A percentile compares a stretch with the other conserved stretches of the same genome.
Conservation (phyloP, 2,888 invertebrate genomes). For the Drosophila parthenogenetica region DNA sequence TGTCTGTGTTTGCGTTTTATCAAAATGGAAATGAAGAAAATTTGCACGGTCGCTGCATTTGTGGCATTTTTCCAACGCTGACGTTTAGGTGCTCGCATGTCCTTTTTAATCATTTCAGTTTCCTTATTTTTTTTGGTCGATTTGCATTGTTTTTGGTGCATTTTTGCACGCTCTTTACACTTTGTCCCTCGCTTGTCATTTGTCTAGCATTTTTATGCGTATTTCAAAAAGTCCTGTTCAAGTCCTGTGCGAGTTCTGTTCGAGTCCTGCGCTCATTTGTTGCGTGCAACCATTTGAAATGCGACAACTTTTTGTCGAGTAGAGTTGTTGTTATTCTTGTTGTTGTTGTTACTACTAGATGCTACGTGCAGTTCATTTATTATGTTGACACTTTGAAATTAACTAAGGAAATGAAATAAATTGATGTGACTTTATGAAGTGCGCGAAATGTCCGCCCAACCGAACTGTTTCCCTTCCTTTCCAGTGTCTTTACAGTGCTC, state of each 20-base stretch:
- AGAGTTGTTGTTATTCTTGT: constrained; percentile 26
- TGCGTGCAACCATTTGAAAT: constrained; percentile 82
- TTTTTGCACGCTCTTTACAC: constrained; percentile 69
- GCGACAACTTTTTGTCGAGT: constrained; percentile 79
- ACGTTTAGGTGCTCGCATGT: constrained; percentile 82
- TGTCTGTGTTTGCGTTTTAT: constrained; percentile 80
- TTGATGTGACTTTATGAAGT: constrained; percentile 82
- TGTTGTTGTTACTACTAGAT: constrained; percentile 32
- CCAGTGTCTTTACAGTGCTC: neutral
- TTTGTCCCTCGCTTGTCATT: constrained; percentile 59
- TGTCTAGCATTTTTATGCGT: constrained; percentile 82
- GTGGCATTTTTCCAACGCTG: constrained; percentile 78
- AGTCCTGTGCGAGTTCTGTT: constrained; percentile 33
- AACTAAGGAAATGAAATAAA: constrained; percentile 81
- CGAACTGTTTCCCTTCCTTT: constrained; percentile 2
- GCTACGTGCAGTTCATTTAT: constrained; percentile 82
- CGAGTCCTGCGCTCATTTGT: constrained; percentile 78
- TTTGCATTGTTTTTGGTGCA: constrained; percentile 78
- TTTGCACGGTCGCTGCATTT: constrained; percentile 82
- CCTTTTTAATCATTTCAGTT: constrained; percentile 75
- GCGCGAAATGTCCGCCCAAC: constrained; percentile 57
- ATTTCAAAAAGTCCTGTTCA: constrained; percentile 75
- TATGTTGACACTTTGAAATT: constrained; percentile 82
- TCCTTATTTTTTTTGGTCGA: constrained; percentile 8
- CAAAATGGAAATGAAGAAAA: constrained; percentile 83